Evolutionary conservation across 2,113 vertebrate species (phyloP).

Genomic region (Pampusana beccarii): DNA sequence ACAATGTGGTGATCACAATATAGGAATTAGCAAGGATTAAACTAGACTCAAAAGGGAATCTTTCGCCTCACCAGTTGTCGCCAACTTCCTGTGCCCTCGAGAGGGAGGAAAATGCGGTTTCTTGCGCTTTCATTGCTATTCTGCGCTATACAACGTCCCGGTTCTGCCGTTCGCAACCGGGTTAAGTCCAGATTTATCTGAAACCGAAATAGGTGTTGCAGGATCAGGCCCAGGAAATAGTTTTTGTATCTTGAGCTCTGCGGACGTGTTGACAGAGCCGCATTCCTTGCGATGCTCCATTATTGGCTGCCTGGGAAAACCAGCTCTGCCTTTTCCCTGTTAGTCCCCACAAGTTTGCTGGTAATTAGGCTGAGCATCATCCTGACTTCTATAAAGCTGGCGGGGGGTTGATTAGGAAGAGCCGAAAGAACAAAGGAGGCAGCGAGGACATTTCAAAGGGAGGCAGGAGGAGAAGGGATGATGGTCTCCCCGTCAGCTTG

Average conservation of each 20-base stretch:
- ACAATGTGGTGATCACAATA: rapidly evolving
- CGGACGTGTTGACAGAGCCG: background rate
- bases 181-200: background rate
- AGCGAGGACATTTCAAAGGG: background rate
- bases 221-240: background rate
- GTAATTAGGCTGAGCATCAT: slow-evolving; percentile 46
- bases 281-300: background rate
- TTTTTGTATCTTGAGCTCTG: background rate
- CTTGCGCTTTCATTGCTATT: rapidly evolving
- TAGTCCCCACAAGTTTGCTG: background rate
- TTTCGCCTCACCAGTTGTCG: background rate
- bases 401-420: background rate
- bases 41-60: background rate
- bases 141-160: rapidly evolving
- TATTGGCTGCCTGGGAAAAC: background rate
- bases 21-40: background rate
- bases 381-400: background rate
- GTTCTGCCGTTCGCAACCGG: background rate
- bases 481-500: background rate
- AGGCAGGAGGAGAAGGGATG: background rate
- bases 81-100: background rate
- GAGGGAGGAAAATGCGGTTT: background rate
- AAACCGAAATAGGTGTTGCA: background rate
- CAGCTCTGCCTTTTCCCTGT: background rate
- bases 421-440: background rate